Base-by-base conservation (phyloP, 2,888 invertebrate species). In the Camponotus fellah region DNA sequence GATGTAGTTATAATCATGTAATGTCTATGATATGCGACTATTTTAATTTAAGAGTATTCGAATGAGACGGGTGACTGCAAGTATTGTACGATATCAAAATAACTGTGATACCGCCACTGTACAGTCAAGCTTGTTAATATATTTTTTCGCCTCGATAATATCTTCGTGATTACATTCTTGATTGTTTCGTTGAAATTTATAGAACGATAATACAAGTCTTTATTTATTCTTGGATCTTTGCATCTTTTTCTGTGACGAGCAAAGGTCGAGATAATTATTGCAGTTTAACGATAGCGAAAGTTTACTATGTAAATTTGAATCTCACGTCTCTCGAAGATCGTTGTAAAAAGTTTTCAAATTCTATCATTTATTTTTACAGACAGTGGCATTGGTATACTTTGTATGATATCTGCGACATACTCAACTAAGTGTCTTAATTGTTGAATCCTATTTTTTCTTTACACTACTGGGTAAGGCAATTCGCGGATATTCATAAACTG, bases 381-480 rank as follows among this genome's bases (percentile, higher is more conserved):
- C 84, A 72, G 91, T 91, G 90, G 87, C 86, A 88, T 86, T 85
- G 75, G 87, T 86, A 88, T 89, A 88, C 89, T 89, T 91, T 87
- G 77, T 71, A 86, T 68, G 90, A 87, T 90, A 87, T 89, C 86
- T 89, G 89, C 90, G 89, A 90, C 90, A 86, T 91, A 90, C 88
- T 91, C 88, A 91, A 92, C 90, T 88, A 92, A 92, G 91, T 93
- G 92, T 93, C 93, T 93, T 93, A 92, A 92, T 88, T 88, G 86
- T 93, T 90, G 90, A 89, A 91, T 93, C 88, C 89, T 92, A 91
- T 87, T 92, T 89, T 89, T 85, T 81, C 69, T 80, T 86, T 79
- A 58, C 75, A 81, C 71, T 82, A 83, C 46, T 64, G 69, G 34
- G 58, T 83, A 87, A 84, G 81, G 69, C 68, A 60, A 77, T 83